Evolutionary conservation across 2,888 invertebrate genomes (phyloP), one percentile per base, ranked within the genome.

Genomic region (Leucoptera coffeella): DNA sequence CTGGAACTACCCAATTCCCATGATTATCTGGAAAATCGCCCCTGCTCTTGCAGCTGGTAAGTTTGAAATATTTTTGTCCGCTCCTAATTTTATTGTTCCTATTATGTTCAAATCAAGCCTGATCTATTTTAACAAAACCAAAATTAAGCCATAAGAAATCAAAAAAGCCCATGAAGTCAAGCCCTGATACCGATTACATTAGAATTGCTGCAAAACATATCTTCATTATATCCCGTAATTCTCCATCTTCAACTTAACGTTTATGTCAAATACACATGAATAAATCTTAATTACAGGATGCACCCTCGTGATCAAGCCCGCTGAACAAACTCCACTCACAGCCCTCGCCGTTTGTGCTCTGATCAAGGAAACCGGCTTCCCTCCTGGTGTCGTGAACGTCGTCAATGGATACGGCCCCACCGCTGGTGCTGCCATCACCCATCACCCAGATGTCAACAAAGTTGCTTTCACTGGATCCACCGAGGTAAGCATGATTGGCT

Each of bases 1-100:
- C 11, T 93, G 93, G 92, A 93, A 93, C 59, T 92, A 91, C 47
- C 92, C 89, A 0, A 53, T 88, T 26, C 60, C 95, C 33, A 95
- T 96, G 95, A 80, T 88, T 50, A 80, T 88, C 2, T 96, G 94
- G 94, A 96, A 96, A 58, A 73, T 95, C 15, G 91, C 75, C 1
- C 85, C 86, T 0, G 85, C 85, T 4, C 48, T 86, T 24, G 80
- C 83, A 12, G 82, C 82, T 30, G 62, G 62, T 61, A 36, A 37
- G 39, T 27, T 10, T 5, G n/a, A 22, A 14, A 5, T 17, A 17
- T 17, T 17, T 17, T 7, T 17, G 17, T 17, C 9, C 6, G 17
- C 6, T n/a, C n/a, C n/a, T n/a, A n/a, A n/a, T n/a, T n/a, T n/a
- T n/a, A n/a, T n/a, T n/a, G n/a, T n/a, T n/a, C n/a, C n/a, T n/a